Base-by-base conservation (phyloP, 2,113 vertebrate species). In the Lamprologus tigripictilis region DNA sequence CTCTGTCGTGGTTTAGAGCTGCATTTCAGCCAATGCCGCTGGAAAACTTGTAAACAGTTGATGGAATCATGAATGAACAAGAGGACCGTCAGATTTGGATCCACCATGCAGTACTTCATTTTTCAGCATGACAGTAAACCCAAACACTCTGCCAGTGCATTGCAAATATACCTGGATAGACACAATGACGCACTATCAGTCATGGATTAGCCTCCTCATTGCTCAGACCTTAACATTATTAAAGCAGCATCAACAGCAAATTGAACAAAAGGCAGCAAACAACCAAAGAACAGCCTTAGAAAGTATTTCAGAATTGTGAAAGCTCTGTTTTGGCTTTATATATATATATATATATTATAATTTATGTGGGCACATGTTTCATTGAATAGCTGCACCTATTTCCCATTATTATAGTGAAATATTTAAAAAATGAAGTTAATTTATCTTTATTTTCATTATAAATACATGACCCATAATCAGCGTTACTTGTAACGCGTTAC, bases 171-270 rank as follows among this genome's bases (percentile, higher is more conserved):
- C 3, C 28, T 61, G 8, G 8, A 61, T 33, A 61, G 57, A 61
- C 9, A 61, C 57, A 61, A 33, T 61, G 5, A 61, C 19, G 57
- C 2, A 61, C 57, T 3, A 31, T 63, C 17, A 0, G 31, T n/a
- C 58, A 63, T 63, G 58, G 6, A 63, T 63, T 35, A 11, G 58
- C 31, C 17, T 33, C 28, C 58, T 19, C 17, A 63, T 35, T n/a
- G 0, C 3, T 0, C 31, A 35, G 1, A 63, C 17, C 3, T n/a
- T 35, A 63, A 63, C 17, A 63, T 63, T 63, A 31, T n/a, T 63
- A 35, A 35, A 66, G 0, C 2, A 66, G 16, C 2, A 31, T 63
- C 31, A 35, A 2, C 9, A 63, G 58, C 16, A 35, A 35, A 63
- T 35, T n/a, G 31, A 63, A 11, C 58, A 12, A 35, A 63, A 35